A percentile compares a stretch with the other conserved stretches of the same genome.
These are phyloP conservation scores for Proteles cristata DNA, from an alignment of 2,113 vertebrate species.

Conservation along the genomic window DNA sequence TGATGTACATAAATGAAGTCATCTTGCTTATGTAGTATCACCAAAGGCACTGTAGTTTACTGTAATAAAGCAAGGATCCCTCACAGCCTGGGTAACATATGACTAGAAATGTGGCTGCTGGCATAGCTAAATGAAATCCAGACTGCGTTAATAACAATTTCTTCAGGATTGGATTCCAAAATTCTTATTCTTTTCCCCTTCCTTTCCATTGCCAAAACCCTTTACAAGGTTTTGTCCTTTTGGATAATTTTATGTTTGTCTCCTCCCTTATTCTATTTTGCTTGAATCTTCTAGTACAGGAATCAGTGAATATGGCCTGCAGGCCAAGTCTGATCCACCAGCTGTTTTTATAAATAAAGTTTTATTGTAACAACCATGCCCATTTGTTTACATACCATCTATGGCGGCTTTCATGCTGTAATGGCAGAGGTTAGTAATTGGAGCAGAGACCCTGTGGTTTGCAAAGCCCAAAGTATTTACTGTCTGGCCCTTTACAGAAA, in stretches of 20 bases:
- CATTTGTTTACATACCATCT: background rate
- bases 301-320: background rate
- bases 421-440: background rate
- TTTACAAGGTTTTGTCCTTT: background rate
- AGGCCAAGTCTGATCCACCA: too few species aligned
- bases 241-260: background rate
- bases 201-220: background rate
- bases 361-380: background rate
- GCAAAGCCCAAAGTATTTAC: background rate
- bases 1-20: background rate
- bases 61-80: background rate
- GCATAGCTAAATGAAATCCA: background rate
- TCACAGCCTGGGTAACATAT: background rate
- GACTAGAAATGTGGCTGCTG: background rate
- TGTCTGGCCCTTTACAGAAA: background rate
- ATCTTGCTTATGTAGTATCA: conserved; percentile 1
- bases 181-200: background rate
- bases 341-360: background rate
- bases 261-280: background rate
- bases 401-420: background rate
- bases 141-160: background rate
- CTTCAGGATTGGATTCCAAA: background rate
- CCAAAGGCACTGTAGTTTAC: background rate
- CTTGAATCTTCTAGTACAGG: background rate
- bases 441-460: background rate